Evolutionary conservation across 2,113 vertebrate species (phyloP).

Genomic region (Toxotes chatareus): DNA sequence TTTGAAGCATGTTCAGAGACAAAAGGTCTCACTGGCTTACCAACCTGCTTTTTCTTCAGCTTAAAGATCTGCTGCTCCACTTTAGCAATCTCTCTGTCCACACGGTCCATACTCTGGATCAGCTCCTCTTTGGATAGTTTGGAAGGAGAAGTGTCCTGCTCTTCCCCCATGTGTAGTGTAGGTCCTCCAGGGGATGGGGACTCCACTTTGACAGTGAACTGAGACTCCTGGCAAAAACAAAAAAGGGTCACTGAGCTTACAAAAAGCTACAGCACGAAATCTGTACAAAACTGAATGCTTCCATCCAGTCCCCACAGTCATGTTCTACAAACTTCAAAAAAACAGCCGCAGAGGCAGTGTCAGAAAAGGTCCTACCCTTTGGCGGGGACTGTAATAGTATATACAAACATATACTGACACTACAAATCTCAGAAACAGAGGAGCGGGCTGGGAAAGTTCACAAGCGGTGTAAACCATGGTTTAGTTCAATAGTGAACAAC

Average conservation of each 20-base stretch:
- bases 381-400: not conserved
- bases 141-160: constrained; percentile 95
- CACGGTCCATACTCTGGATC: constrained; percentile 99
- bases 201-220: constrained; percentile 90
- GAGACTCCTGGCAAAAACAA: constrained; percentile 86
- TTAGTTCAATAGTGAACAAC: not conserved
- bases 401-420: not conserved
- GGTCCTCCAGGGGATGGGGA: constrained; percentile 88
- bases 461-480: not conserved
- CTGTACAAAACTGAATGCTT: not conserved
- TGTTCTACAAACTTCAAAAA: not conserved
- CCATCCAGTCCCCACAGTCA: not conserved
- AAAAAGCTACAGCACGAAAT: not conserved
- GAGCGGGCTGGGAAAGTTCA: too few species aligned
- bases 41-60: constrained; percentile 98
- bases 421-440: not conserved
- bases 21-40: constrained; percentile 25
- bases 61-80: constrained; percentile 99
- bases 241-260: not conserved
- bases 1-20: constrained; percentile 16
- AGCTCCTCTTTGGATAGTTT: constrained; percentile 99
- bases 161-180: constrained; percentile 87
- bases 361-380: not conserved
- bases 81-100: constrained; percentile 97
- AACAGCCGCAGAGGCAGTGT: not conserved